These are phyloP conservation scores for Synanthedon formicaeformis DNA, from an alignment of 2,888 invertebrate genomes.

Conservation along the genomic window DNA sequence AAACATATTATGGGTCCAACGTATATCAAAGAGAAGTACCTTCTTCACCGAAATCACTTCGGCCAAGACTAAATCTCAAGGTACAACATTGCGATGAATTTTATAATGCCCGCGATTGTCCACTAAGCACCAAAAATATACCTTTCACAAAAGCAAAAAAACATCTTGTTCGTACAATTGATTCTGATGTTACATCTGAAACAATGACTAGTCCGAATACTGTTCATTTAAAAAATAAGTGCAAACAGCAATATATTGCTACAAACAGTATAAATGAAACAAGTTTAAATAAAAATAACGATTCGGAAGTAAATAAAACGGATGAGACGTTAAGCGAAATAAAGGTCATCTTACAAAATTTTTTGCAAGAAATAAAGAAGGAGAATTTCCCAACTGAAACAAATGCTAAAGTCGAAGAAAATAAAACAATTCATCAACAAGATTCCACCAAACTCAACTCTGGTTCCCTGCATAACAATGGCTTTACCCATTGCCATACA, in stretches of 20 bases:
- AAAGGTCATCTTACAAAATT: constrained; percentile 51
- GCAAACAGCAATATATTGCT: constrained; percentile 17
- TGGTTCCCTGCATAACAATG: constrained; percentile 19
- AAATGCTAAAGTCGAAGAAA: constrained; percentile 14
- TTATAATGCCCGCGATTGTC: constrained; percentile 16
- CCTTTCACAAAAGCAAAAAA: constrained; percentile 6
- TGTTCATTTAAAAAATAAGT: constrained; percentile 2
- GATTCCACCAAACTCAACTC: constrained; percentile 14
- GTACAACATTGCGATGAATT: constrained; percentile 35
- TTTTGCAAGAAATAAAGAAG: constrained; percentile 53
- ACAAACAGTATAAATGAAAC: constrained; percentile 24
- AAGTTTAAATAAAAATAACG: constrained; percentile 4
- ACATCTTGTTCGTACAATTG: background rate
- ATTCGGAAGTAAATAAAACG: constrained; percentile 28
- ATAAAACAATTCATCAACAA: constrained; percentile 10
- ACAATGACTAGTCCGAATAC: background rate
- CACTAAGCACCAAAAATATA: constrained; percentile 7
- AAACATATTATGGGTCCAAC: constrained; percentile 24
- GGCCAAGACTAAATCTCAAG: constrained; percentile 48
- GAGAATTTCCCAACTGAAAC: constrained; percentile 22
- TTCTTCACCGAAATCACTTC: constrained; percentile 46
- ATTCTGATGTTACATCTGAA: background rate
- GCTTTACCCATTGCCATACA: constrained; percentile 18
- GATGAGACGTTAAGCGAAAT: constrained; percentile 56
- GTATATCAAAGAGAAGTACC: constrained; percentile 44